Base-by-base conservation (phyloP, 2,113 vertebrate species). In the Etheostoma spectabile region DNA sequence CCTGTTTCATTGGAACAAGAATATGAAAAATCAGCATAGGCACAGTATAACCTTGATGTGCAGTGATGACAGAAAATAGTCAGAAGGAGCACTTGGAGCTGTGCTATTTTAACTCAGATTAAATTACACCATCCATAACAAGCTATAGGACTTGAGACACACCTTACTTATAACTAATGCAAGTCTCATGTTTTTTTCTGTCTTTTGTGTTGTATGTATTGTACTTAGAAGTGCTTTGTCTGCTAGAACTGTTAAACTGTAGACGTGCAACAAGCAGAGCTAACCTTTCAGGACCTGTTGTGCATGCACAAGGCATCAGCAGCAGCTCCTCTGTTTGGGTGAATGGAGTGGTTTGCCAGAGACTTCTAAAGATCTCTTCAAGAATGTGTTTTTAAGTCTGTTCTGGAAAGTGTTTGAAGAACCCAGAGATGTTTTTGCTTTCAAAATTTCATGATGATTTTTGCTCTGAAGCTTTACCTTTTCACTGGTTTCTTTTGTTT, bases 341-440 rank as follows among this genome's bases (percentile, higher is more conserved):
- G 86, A 80, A 83, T 35, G 59, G 42, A 53, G 62, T 48, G 65
- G 42, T 76, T 30, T 8, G 48, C 73, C 30, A 61, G 35, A 83
- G 77, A 90, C 84, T 75, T 88, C 73, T 79, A 68, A 86, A 86
- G 74, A 75, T 73, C 73, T 88, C 75, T 88, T 53, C 56, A 81
- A 83, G 46, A 86, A 67, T 76, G 60, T 33, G 38, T 83, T 57
- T 78, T 64, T 51, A 72, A 75, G 42, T 68, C 77, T 74, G 27
- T 72, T 79, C 22, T 83, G 68, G 49, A 80, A 89, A 87, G 79
- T 83, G 84, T 86, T 81, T 86, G 60, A 79, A 79, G 63, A 78
- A 79, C 59, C 55, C 59, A 19, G 59, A 70, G 61, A 84, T 82
- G 52, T 46, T 55, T 81, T 53, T 57, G 45, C 64, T 91, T 89